Evolutionary conservation across 1,140 invertebrate genomes (phyloP).

Genomic region (Caenorhabditis tropicalis): DNA sequence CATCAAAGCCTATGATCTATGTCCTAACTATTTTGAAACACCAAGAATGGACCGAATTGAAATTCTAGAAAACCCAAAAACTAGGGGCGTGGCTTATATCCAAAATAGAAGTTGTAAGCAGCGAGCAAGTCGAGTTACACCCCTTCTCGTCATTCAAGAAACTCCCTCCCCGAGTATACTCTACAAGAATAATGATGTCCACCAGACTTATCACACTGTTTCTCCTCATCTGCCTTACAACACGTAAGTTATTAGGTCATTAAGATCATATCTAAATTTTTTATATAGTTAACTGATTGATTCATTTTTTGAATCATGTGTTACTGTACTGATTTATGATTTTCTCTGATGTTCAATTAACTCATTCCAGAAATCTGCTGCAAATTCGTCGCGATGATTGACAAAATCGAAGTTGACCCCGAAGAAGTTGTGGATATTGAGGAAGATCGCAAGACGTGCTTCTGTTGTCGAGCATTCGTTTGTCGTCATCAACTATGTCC

Average conservation of each 20-base stretch:
- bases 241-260: background rate
- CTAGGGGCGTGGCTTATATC: background rate
- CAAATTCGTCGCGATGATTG: background rate
- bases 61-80: too few species aligned
- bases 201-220: background rate
- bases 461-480: slow-evolving; percentile 41
- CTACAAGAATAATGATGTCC: background rate
- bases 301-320: too few species aligned
- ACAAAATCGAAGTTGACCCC: background rate
- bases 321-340: too few species aligned
- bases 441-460: slow-evolving; percentile 15
- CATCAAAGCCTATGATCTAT: too few species aligned
- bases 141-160: background rate
- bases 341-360: too few species aligned
- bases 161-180: background rate
- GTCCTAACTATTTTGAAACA: too few species aligned
- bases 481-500: slow-evolving; percentile 41
- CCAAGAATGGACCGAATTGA: too few species aligned
- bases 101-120: background rate
- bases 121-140: background rate
- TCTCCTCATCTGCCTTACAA: background rate
- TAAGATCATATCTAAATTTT: too few species aligned
- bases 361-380: background rate
- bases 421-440: background rate
- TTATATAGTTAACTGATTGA: too few species aligned